Evolutionary conservation across 2,113 vertebrate species (phyloP), one percentile per base, ranked within the genome.

Genomic region (Mus spicilegus): DNA sequence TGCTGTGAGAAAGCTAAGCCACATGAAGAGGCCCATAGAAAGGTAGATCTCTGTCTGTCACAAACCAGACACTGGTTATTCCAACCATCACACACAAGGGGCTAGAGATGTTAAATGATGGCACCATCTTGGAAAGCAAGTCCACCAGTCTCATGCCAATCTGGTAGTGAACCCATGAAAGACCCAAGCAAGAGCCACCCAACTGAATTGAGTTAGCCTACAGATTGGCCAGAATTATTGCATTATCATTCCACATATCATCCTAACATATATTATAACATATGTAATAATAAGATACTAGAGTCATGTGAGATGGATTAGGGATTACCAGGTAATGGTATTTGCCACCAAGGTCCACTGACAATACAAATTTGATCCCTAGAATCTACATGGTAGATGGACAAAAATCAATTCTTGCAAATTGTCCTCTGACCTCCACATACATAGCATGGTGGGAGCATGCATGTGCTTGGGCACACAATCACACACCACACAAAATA

Each of bases 401-500:
- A 49, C 33, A 86, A 7, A 7, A 69, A 33, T 7, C 42, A 36
- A 8, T 69, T 69, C 42, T 24, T 69, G 28, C 42, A 22, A 5
- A 28, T 14, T 20, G 13, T 49, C 12, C 17, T 49, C 63, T 86
- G 84, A 30, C 42, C 26, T 67, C 61, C 61, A 49, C 4, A 19
- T 0, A 1, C 2, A 30, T 5, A 46, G 39, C 16, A 65, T 46
- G 39, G 26, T 36, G 67, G 0, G 7, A 46, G 39, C 12, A 6
- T 76, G 24, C 58, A 46, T 6, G 14, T 1, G 5, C 7, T 5
- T 4, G 3, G 1, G 3, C 46, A 20, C 49, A 54, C 30, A 36
- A 16, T 16, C 30, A 51, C 77, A 36, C 8, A 12, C 77, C 54
- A 81, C 36, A 56, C 30, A 54, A 5, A 36, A 69, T 7, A 69